Evolutionary conservation across 2,797 vertebrate species (phyloP).

Genomic region (Poliocrania exsul): DNA sequence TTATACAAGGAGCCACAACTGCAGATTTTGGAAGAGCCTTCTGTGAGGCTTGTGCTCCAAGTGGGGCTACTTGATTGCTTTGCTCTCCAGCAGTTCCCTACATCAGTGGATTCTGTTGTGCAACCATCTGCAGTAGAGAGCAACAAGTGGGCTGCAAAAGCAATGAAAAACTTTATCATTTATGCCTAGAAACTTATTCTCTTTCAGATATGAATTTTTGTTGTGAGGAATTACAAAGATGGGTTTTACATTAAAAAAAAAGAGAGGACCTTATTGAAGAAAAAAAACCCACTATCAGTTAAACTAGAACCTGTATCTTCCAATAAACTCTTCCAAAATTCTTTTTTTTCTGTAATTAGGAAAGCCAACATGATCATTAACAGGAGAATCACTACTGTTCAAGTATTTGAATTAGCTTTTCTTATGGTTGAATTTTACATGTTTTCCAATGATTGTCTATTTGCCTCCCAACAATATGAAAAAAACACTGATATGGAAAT

Average conservation of each 20-base stretch:
- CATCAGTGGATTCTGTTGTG: neutral
- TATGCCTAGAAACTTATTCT: neutral
- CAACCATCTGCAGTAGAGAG: neutral
- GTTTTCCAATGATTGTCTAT: neutral
- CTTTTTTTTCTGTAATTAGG: neutral
- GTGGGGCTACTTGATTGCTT: neutral
- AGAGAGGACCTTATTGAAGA: neutral
- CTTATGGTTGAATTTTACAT: neutral
- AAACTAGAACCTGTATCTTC: neutral
- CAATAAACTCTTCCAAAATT: neutral
- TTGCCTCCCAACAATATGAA: neutral
- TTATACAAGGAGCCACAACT: neutral
- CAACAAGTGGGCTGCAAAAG: neutral
- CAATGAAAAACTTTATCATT: neutral
- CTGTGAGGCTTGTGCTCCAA: neutral
- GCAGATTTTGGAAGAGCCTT: neutral
- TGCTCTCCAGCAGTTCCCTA: neutral
- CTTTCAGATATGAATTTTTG: neutral
- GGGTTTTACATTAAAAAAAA: neutral
- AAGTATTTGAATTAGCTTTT: neutral
- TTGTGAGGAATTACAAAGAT: neutral
- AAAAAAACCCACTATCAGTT: neutral
- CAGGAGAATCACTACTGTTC: neutral
- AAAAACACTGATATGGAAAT: neutral
- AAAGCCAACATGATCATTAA: neutral